A percentile compares a stretch with the other conserved stretches of the same genome.
Conservation (phyloP, 2,797 vertebrate species). For the Gambelia wislizenii region DNA sequence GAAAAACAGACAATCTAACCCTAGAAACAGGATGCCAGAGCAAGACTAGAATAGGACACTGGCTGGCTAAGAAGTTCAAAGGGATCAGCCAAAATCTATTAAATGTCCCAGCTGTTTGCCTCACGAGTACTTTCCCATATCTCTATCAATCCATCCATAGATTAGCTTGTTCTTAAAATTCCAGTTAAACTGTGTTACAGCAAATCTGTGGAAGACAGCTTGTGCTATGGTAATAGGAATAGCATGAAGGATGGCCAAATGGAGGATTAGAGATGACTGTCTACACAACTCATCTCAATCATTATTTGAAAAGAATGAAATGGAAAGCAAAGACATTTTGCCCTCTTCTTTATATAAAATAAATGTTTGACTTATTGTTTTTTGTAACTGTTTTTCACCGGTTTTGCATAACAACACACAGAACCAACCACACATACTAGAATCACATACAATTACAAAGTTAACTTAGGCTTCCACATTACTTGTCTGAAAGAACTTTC, state of each 20-base stretch:
- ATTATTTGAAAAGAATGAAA: not conserved
- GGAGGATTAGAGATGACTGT: not conserved
- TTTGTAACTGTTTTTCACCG: not conserved
- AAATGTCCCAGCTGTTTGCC: not conserved
- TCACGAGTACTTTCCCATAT: not conserved
- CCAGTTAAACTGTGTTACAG: not conserved
- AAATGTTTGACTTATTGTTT: too few species aligned
- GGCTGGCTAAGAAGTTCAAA: constrained; percentile 1
- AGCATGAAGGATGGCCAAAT: not conserved
- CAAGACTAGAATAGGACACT: not conserved
- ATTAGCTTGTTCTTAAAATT: not conserved
- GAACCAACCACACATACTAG: not conserved
- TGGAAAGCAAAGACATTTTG: not conserved
- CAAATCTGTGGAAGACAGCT: not conserved
- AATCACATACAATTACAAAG: not conserved
- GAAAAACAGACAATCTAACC: constrained; percentile 17
- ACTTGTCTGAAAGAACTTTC: not conserved
- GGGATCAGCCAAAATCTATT: not conserved
- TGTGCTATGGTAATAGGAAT: not conserved
- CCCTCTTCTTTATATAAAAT: not conserved
- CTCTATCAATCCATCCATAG: not conserved
- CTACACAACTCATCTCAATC: not conserved
- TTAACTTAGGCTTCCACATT: not conserved
- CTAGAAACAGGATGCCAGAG: not conserved
- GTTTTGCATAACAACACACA: not conserved